Evolutionary conservation across 2,888 invertebrate genomes (phyloP), one percentile per base, ranked within the genome.

Genomic region (Cheilosia impressa): DNA sequence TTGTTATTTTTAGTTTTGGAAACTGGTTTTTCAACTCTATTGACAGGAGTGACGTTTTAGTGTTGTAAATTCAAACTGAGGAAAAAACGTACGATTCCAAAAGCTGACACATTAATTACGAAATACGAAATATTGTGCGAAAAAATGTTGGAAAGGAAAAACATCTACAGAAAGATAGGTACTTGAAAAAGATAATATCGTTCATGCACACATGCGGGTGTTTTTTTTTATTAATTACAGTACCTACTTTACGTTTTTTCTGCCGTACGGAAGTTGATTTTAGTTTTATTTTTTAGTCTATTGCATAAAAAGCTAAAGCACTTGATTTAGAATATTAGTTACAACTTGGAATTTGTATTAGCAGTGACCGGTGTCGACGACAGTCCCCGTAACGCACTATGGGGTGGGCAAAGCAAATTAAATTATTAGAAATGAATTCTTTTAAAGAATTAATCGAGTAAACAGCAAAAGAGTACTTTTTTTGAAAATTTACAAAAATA

Each of bases 281-380:
- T 45, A 7, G 6, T 9, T 31, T 31, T 31, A 31, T 31, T 31
- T 31, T 27, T 31, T 9, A 45, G 7, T n/a, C 45, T 15, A 17
- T 2, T 17, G 15, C n/a, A 15, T 38, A 58, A 58, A 55, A 34
- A 22, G 13, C 45, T 45, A 45, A 58, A 69, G 69, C 69, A 69
- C 58, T 58, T 24, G n/a, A 58, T 47, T 69, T 69, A 50, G 58
- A 58, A 69, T 58, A 38, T 58, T 13, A 43, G 22, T 63, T 63
- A 34, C 15, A 50, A 63, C 34, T 22, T 43, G 17, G 7, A 69
- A 58, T 69, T 31, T 9, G 31, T 31, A 31, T 31, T 31, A 31
- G 9, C 9, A 9, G 31, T 34, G 47, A 58, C 47, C 38, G 57
- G 22, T 22, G 19, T 34, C n/a, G 5, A 13, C 19, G 31, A 31